These are phyloP conservation scores for Dorcus hopei DNA, from an alignment of 2,888 invertebrate species.

Conservation along the genomic window DNA sequence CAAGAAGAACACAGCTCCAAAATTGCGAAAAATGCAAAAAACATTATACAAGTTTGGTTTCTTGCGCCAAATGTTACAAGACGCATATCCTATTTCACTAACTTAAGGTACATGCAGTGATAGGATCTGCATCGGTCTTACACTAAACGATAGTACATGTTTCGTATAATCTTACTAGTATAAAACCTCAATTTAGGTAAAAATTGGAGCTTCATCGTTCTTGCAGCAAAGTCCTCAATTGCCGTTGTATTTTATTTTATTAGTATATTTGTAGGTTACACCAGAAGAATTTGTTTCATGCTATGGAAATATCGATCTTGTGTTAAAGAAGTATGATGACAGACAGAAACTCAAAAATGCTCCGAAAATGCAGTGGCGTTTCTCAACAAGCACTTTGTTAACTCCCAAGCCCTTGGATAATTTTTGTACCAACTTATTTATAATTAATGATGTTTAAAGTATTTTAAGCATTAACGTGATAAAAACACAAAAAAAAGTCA, in stretches of 20 bases:
- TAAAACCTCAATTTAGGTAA: too few relatives aligned
- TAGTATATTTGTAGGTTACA: slow-evolving; percentile 58
- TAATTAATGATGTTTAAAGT: slow-evolving; percentile 25
- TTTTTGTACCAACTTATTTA: slow-evolving; percentile 27
- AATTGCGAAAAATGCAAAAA: too few relatives aligned
- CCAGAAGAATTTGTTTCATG: slow-evolving; percentile 63
- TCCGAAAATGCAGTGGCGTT: slow-evolving; percentile 73
- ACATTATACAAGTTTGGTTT: too few relatives aligned
- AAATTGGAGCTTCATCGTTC: too few relatives aligned
- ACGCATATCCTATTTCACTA: too few relatives aligned
- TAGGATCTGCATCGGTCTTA: too few relatives aligned
- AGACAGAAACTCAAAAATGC: slow-evolving; percentile 64
- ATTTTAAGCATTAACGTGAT: slow-evolving; percentile 6
- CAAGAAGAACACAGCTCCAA: too few relatives aligned
- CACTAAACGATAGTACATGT: too few relatives aligned
- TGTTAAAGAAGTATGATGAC: slow-evolving; percentile 70
- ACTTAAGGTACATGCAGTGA: too few relatives aligned
- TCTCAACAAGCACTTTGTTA: slow-evolving; percentile 69
- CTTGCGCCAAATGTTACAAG: too few relatives aligned
- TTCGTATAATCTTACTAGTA: too few relatives aligned
- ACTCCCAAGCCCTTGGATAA: slow-evolving; percentile 27
- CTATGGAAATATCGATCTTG: slow-evolving; percentile 60
- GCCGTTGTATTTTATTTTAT: background rate
- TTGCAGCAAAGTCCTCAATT: too few relatives aligned
- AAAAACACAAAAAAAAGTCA: slow-evolving; percentile 20